Conservation (phyloP, 2,113 vertebrate genomes). For the Lonchura striata region DNA sequence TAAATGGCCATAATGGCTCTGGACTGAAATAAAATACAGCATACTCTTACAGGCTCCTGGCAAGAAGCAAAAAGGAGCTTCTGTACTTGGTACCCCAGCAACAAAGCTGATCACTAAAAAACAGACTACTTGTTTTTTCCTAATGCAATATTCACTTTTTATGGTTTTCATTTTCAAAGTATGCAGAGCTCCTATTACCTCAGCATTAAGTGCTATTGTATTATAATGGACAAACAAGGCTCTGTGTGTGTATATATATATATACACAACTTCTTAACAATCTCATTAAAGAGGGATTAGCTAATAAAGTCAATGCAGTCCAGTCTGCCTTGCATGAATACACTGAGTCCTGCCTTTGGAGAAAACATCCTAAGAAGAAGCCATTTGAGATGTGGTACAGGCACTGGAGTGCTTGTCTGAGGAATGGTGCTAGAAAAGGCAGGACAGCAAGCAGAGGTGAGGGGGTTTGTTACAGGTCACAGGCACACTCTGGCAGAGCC, state of each 20-base stretch:
- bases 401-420: background rate
- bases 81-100: conserved; percentile 34
- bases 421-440: background rate
- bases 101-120: background rate
- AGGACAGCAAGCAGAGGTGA: background rate
- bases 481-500: background rate
- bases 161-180: background rate
- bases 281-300: background rate
- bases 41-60: background rate
- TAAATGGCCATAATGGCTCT: background rate
- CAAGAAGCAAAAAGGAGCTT: conserved; percentile 23
- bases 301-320: background rate
- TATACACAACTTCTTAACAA: background rate
- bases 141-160: background rate
- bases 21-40: conserved; percentile 25
- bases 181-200: background rate
- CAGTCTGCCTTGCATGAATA: background rate
- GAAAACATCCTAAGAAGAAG: background rate
- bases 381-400: rapidly evolving
- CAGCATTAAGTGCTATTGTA: background rate
- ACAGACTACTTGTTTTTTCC: background rate
- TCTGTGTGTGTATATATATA: rapidly evolving
- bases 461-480: background rate
- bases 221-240: background rate
- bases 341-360: background rate